Conservation (phyloP, 2,797 vertebrate genomes). For the Pseudochromis fuscus region DNA sequence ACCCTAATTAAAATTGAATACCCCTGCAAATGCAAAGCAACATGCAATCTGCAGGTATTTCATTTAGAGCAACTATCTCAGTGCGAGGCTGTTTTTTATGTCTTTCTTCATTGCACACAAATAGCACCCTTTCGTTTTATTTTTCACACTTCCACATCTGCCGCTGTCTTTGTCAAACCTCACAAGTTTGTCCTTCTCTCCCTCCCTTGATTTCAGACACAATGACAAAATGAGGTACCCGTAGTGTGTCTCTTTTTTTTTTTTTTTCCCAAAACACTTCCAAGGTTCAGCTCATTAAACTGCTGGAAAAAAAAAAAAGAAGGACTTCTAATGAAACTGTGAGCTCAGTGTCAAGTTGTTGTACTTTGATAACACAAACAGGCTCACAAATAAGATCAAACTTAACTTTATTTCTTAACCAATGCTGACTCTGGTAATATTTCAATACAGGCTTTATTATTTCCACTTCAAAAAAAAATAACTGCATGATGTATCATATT, state of each 20-base stretch:
- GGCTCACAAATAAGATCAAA: conserved; percentile 30
- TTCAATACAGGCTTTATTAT: not conserved
- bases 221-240: conserved; percentile 74
- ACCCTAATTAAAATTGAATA: conserved; percentile 88
- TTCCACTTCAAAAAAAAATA: not conserved
- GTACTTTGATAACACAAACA: conserved; percentile 48
- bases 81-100: conserved; percentile 77
- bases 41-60: conserved; percentile 86
- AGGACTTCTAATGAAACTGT: conserved; percentile 47
- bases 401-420: conserved; percentile 20
- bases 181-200: conserved; percentile 61
- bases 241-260: conserved; percentile 41
- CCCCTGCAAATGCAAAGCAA: conserved; percentile 81
- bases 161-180: conserved; percentile 68
- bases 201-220: conserved; percentile 69
- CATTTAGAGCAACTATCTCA: conserved; percentile 82
- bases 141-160: conserved; percentile 76
- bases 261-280: conserved; percentile 55
- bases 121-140: conserved; percentile 77
- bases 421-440: conserved; percentile 8
- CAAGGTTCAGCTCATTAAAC: conserved; percentile 71
- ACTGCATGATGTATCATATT: not conserved
- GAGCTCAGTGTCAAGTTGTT: conserved; percentile 54
- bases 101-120: conserved; percentile 78
- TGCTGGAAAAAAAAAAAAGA: conserved; percentile 38